Evolutionary conservation across 2,888 invertebrate species (phyloP), one percentile per base, ranked within the genome.

Genomic region (Orchestes rusci): DNA sequence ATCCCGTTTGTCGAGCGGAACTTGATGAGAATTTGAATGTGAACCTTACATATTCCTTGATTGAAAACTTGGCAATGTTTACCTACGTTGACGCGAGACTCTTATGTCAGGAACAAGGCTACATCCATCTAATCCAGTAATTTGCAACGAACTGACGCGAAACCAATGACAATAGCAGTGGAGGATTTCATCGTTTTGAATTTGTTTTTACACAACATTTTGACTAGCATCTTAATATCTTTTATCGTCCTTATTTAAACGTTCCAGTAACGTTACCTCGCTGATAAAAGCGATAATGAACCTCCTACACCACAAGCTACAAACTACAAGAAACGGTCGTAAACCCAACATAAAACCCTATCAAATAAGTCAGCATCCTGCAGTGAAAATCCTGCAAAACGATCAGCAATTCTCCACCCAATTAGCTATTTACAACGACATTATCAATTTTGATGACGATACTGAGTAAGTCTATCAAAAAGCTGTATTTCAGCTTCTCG

Each of bases 291-390:
- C 54, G 19, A 39, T 58, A 18, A 52, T 51, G 4, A 39, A 47
- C 34, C 42, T 58, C 18, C 45, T 57, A 35, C 50, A 43, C 10
- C n/a, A n/a, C n/a, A n/a, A n/a, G 29, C 16, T 56, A 7, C 43
- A 53, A 37, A 63, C 38, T 61, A 77, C 76, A 53, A 75, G 10
- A 77, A 77, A 76, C 10, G 45, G 20, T n/a, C n/a, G n/a, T n/a
- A n/a, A n/a, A n/a, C n/a, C n/a, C n/a, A n/a, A n/a, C n/a, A n/a
- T n/a, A n/a, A n/a, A n/a, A n/a, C n/a, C n/a, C n/a, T 37, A 32
- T 39, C 12, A 44, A 23, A n/a, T 50, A 8, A 3, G 16, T 10
- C 42, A 47, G 23, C 50, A 50, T 35, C 50, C 50, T 19, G 16
- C 47, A 28, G 23, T 50, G 12, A 43, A 50, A 34, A 44, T 47